Evolutionary conservation across 2,113 vertebrate genomes (phyloP).

Genomic region (Tilapia sparmanii): DNA sequence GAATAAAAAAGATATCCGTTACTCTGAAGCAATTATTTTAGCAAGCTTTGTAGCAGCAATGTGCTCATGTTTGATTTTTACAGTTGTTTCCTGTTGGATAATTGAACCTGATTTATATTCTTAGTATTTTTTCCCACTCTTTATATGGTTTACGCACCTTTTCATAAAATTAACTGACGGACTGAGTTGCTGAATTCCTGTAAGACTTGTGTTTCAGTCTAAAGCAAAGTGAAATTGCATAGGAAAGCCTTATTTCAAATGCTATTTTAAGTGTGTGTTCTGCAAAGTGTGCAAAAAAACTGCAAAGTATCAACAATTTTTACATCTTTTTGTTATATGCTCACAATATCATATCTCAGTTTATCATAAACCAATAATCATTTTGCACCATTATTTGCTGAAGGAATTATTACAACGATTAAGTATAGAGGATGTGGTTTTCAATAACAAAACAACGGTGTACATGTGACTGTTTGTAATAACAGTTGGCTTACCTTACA

Average conservation of each 20-base stretch:
- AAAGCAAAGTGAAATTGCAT: not conserved
- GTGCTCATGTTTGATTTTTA: constrained; percentile 42
- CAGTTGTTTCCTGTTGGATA: constrained; percentile 28
- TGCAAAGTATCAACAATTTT: not conserved
- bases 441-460: not conserved
- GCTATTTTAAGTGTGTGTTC: not conserved
- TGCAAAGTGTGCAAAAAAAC: not conserved
- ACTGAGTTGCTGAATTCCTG: not conserved
- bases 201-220: not conserved
- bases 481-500: not conserved
- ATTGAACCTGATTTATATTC: constrained; percentile 34
- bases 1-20: not conserved
- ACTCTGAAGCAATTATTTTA: constrained; percentile 3
- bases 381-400: not conserved
- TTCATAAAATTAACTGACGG: not conserved
- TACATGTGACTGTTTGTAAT: not conserved
- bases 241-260: not conserved
- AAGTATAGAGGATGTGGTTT: constrained; percentile 11
- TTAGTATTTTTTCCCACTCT: not conserved
- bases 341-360: not conserved
- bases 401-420: not conserved
- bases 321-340: not conserved
- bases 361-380: not conserved
- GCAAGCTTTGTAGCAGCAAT: constrained; percentile 16
- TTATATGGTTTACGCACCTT: constrained; percentile 10